Conservation (phyloP, 2,113 vertebrate genomes). For the Oriolus oriolus region DNA sequence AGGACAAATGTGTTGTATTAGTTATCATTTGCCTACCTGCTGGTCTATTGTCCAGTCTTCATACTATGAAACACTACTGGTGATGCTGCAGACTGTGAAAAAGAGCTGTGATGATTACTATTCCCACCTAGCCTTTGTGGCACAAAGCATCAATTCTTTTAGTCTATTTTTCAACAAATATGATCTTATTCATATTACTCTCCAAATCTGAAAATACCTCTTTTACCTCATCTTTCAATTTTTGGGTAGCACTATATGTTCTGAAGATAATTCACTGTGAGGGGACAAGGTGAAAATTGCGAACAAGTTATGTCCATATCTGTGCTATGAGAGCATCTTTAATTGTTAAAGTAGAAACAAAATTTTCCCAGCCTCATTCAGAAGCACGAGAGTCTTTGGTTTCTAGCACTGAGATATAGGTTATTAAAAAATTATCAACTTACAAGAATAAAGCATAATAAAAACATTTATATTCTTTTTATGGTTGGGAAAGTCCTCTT, state of each 20-base stretch:
- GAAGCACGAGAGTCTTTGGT: neutral
- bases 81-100: neutral
- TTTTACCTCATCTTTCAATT: neutral
- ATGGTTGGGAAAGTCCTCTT: neutral
- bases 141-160: neutral
- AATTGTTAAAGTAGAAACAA: neutral
- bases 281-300: neutral
- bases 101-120: neutral
- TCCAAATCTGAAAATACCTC: neutral
- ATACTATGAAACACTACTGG: neutral
- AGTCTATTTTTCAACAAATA: neutral
- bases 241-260: neutral
- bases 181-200: neutral
- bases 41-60: neutral
- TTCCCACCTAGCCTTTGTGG: neutral
- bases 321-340: neutral
- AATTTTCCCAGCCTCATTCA: neutral
- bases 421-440: neutral
- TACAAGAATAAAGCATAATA: neutral
- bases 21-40: neutral
- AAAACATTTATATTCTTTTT: neutral
- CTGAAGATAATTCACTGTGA: neutral
- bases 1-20: neutral
- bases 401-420: neutral
- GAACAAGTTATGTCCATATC: neutral